phyloP scores from a whole-genome alignment of 1,140 invertebrate genomes.

The Papilio polytes region DNA sequence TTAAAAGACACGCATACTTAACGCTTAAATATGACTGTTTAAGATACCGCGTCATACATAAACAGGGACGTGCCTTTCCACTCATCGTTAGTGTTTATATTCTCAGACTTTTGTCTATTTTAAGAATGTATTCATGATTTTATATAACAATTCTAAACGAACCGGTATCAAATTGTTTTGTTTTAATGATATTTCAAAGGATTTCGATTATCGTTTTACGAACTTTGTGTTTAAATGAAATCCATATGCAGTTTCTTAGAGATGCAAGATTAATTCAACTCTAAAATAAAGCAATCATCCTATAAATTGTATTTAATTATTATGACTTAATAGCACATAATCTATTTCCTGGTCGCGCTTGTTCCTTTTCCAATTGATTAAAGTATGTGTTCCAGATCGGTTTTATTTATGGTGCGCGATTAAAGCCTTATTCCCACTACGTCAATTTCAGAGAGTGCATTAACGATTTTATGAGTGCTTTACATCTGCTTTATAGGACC shows the following conservation, averaged over 20 bases:
- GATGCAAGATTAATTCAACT: no score
- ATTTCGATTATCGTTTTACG: background rate
- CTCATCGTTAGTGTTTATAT: constrained; percentile 36
- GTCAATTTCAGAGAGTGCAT: constrained; percentile 56
- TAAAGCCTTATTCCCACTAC: constrained; percentile 41
- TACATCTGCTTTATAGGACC: constrained; percentile 59
- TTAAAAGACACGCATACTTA: constrained; percentile 74
- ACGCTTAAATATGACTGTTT: constrained; percentile 65
- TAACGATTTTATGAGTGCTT: constrained; percentile 58
- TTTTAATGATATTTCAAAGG: background rate
- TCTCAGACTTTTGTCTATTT: constrained; percentile 41
- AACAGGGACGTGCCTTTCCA: constrained; percentile 39
- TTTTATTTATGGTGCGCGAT: constrained; percentile 29
- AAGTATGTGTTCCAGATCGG: constrained; percentile 39
- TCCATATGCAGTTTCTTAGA: background rate
- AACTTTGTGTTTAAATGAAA: background rate
- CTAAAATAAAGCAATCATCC: no score
- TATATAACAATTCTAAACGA: background rate
- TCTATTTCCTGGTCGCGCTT: background rate
- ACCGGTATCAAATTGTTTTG: background rate
- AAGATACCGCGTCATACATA: constrained; percentile 57
- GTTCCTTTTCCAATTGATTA: constrained; percentile 10
- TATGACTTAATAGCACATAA: background rate
- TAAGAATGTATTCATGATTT: constrained; percentile 39
- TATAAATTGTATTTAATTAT: background rate